Evolutionary conservation across 2,113 vertebrate genomes (phyloP).

Genomic region (Eulacestoma nigropectus): DNA sequence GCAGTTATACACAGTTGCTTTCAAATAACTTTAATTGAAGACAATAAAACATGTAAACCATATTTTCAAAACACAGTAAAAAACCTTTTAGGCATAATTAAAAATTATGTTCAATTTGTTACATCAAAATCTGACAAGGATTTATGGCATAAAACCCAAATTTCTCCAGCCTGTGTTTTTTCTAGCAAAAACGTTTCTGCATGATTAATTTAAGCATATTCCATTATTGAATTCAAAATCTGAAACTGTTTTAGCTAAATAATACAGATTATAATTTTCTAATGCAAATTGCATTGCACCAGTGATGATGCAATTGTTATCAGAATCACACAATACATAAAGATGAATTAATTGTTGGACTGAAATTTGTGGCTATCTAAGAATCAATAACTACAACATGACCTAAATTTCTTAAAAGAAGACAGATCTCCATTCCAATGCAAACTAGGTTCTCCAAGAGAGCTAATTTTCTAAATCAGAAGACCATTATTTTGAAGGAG

Average conservation of each 20-base stretch:
- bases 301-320: neutral
- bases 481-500: neutral
- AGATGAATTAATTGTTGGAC: neutral
- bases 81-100: neutral
- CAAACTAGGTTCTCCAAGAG: neutral
- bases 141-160: neutral
- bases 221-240: neutral
- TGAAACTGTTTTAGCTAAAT: neutral
- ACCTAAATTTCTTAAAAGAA: neutral
- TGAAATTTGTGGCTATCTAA: neutral
- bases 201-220: neutral
- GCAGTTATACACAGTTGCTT: neutral
- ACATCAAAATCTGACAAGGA: neutral
- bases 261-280: neutral
- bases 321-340: neutral
- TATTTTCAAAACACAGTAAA: neutral
- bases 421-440: neutral
- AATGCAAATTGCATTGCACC: neutral
- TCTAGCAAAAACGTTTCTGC: neutral
- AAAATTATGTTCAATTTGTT: neutral
- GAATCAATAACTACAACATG: neutral
- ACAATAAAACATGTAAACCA: neutral
- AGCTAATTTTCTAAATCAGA: neutral
- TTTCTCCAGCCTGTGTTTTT: neutral
- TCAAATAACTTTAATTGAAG: neutral